Evolutionary conservation across 2,888 invertebrate species (phyloP), one percentile per base, ranked within the genome.

Genomic region (Nipponacmea schrenckii): DNA sequence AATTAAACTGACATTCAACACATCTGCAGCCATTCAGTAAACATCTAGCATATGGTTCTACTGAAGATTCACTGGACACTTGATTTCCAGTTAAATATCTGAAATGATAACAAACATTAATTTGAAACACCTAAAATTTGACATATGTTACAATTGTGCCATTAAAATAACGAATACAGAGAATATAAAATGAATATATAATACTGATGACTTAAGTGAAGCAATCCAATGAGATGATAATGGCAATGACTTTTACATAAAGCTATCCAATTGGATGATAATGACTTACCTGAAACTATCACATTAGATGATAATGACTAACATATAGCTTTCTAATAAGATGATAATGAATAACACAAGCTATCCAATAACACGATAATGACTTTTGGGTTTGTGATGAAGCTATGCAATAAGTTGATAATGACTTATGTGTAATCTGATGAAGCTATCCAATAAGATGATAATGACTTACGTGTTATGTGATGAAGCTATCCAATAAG

Each of bases 41-140:
- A 76, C 95, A 95, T 17, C 98, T 91, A 0, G 94, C 95, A 89
- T 99, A 99, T 0, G 98, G 97, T 90, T 99, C 98, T 56, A 95
- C 92, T 2, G 97, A 97, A 0, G 98, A 98, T 86, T 98, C 97
- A 85, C 97, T 97, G 10, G 95, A 95, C 87, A 98, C 94, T 89
- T 99, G 99, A 90, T 99, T 98, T 0, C 99, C 99, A 44, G 96
- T 98, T 76, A 98, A 90, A 90, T 98, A 96, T 74, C 96, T 96
- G 89, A n/a, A 76, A 75, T n/a, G 24, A 65, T 12, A 0, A 67
- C 74, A 64, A 56, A 3, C 8, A 68, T 0, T 15, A 39, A 17
- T 45, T 8, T 4, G 2, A 70, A 4, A 70, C 2, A 31, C 63
- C 12, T 4, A 31, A 5, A 50, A 10, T 15, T n/a, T 27, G 7